These are phyloP conservation scores for Agrotis exclamationis DNA, from an alignment of 2,888 invertebrate species.

Conservation along the genomic window DNA sequence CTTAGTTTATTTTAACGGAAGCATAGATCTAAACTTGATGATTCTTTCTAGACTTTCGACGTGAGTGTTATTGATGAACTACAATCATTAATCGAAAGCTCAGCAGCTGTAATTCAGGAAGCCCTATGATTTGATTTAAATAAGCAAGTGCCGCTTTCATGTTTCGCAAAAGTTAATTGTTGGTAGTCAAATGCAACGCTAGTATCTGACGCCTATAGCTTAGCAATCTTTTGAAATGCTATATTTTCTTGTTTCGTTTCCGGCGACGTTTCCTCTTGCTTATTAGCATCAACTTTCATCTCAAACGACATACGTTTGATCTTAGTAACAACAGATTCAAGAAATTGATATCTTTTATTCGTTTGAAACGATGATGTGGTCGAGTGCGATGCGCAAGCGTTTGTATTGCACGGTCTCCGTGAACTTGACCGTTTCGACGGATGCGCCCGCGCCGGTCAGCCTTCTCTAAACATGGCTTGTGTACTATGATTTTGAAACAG, in stretches of 20 bases:
- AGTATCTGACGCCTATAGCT: background rate
- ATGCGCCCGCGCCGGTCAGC: conserved; percentile 82
- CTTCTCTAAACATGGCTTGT: conserved; percentile 71
- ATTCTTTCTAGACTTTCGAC: conserved; percentile 30
- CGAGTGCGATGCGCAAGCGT: conserved; percentile 68
- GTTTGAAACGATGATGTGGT: conserved; percentile 51
- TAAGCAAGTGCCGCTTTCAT: conserved; percentile 1
- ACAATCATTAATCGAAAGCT: conserved; percentile 31
- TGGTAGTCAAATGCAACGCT: conserved; percentile 10
- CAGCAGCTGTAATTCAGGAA: conserved; percentile 33
- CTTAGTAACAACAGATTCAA: conserved; percentile 15
- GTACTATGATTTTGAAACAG: conserved; percentile 71
- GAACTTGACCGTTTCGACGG: conserved; percentile 87
- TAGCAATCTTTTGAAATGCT: conserved; percentile 29
- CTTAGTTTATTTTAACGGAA: conserved; percentile 18
- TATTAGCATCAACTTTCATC: conserved; percentile 37
- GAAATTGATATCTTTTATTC: conserved; percentile 9
- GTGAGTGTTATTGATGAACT: background rate
- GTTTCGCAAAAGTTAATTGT: conserved; percentile 16
- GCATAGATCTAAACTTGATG: conserved; percentile 27
- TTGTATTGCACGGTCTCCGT: conserved; percentile 72
- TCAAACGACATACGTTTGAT: conserved; percentile 16
- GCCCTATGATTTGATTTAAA: conserved; percentile 12
- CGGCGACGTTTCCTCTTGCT: conserved; percentile 14
- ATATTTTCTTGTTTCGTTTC: conserved; percentile 15